Base-by-base conservation (phyloP, 2,113 vertebrate species). In the Sardina pilchardus region DNA sequence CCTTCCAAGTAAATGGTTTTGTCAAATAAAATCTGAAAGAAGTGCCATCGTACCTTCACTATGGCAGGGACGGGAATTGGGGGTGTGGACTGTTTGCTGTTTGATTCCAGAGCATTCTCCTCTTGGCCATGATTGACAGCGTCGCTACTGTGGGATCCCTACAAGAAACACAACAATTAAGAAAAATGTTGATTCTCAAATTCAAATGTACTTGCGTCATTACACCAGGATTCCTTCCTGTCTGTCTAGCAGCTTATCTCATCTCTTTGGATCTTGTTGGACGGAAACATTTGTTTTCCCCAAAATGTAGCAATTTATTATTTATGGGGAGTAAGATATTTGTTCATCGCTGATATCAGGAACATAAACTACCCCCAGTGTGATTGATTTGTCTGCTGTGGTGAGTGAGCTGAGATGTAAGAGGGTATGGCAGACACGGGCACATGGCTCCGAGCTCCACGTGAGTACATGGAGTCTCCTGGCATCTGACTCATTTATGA, bases 31-130 rank as follows among this genome's bases (percentile, higher is more conserved):
- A 59, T 71, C 9, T 30, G n/a, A 50, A 1, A 81, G 67, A 30
- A 6, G 30, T 19, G 8, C 67, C 26, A 45, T 50, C 91, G 17
- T 93, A 99, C 98, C 98, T 99, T 99, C n/a, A 96, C 96, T 0
- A 96, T 93, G 0, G 96, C 91, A 24, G 96, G 95, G 84, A 95
- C 90, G 0, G 95, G 87, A 1, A 95, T 89, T 0, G 95, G 89
- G 2, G 95, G 89, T 82, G 93, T 91, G 2, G 94, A 89, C 82
- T 96, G 93, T 8, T 92, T 93, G 0, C 88, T 95, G 1, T 90
- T 90, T 67, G 90, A 86, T 85, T 93, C 94, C 92, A 94, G 94
- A 83, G 94, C 94, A 1, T 92, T 90, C 83, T 97, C 96, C 1
- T 96, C 93, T 87, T 94, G 92, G 85, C 87, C 92, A 86, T 93